Evolutionary conservation across 2,888 invertebrate genomes (phyloP).

Genomic region (Melanchra persicariae): DNA sequence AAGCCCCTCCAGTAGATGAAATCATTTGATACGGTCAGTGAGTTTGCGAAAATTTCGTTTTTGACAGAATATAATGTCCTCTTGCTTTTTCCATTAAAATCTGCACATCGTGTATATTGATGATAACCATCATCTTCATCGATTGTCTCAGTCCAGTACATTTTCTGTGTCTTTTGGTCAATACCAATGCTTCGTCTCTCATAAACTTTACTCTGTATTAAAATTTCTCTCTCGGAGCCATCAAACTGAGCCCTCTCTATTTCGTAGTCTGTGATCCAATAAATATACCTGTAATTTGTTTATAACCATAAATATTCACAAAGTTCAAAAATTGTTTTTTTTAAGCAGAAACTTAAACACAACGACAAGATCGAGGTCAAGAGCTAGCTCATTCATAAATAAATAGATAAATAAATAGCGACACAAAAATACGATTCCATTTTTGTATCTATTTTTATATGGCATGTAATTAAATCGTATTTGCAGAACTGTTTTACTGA

Average conservation of each 20-base stretch:
- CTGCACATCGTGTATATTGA: neutral
- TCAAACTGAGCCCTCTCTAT: neutral
- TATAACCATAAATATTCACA: neutral
- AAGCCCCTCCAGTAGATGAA: neutral
- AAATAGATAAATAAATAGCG: too few species aligned
- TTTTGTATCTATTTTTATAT: too few species aligned
- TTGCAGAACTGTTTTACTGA: too few species aligned
- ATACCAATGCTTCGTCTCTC: neutral
- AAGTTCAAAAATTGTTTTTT: too few species aligned
- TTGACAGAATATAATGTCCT: neutral
- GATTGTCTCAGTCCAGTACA: neutral
- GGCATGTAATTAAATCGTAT: too few species aligned
- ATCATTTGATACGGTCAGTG: constrained; percentile 8
- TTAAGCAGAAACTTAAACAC: too few species aligned
- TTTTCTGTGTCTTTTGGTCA: neutral
- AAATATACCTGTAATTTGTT: neutral
- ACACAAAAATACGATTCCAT: too few species aligned
- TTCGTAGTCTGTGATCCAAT: too few species aligned
- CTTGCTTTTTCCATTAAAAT: neutral
- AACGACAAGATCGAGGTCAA: too few species aligned
- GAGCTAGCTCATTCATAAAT: too few species aligned
- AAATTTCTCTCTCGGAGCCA: neutral
- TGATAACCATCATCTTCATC: neutral
- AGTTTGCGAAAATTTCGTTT: neutral
- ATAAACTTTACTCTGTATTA: neutral